Evolutionary conservation across 2,113 vertebrate species (phyloP).

Genomic region (Athene cunicularia): DNA sequence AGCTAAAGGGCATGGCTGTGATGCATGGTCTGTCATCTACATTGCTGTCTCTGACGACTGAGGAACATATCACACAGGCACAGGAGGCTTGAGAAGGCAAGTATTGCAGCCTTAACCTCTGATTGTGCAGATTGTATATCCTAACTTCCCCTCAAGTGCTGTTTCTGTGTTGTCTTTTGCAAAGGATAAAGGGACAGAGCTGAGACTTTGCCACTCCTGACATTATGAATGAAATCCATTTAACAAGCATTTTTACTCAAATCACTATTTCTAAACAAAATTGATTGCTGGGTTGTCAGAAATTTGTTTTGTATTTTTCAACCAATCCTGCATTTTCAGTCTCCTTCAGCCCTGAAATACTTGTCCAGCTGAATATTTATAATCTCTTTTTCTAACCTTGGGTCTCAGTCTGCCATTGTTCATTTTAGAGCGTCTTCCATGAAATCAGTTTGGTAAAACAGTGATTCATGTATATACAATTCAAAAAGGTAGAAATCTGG

Average conservation of each 20-base stretch:
- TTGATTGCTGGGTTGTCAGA: neutral
- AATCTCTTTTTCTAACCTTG: neutral
- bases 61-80: neutral
- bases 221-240: neutral
- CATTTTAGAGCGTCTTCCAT: neutral
- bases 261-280: neutral
- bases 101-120: neutral
- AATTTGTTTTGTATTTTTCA: neutral
- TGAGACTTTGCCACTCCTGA: neutral
- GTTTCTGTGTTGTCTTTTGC: neutral
- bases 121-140: neutral
- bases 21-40: neutral
- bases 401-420: neutral
- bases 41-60: neutral
- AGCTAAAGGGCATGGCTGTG: neutral
- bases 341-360: neutral
- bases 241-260: neutral
- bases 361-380: neutral
- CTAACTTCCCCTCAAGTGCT: neutral
- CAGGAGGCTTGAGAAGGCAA: neutral
- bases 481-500: neutral
- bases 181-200: neutral
- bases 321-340: neutral
- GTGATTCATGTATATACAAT: neutral
- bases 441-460: neutral